Percentiles rank a stretch among this genome's conserved stretches.
phyloP scores from a whole-genome alignment of 2,797 vertebrate species.

The Siniperca obscura region DNA sequence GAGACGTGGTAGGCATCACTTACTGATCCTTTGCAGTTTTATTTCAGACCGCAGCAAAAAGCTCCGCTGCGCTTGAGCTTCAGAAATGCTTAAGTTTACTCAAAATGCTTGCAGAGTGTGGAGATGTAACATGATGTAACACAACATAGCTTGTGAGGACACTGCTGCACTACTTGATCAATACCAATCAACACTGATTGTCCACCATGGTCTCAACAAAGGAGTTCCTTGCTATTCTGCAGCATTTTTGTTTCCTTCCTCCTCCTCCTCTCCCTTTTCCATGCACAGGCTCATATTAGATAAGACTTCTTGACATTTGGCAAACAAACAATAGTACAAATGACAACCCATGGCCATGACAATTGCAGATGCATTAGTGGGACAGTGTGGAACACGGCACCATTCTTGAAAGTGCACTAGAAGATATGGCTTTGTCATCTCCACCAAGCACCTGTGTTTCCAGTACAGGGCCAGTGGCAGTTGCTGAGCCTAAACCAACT shows the following conservation, averaged over 20 bases:
- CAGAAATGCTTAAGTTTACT: too few species aligned
- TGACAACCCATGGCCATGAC: background rate
- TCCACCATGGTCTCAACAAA: background rate
- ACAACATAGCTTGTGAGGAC: too few species aligned
- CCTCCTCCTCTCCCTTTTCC: too few species aligned
- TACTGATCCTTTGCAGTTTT: too few species aligned
- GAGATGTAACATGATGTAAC: too few species aligned
- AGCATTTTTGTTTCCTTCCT: background rate
- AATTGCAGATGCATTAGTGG: background rate
- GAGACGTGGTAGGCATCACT: too few species aligned
- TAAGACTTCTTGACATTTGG: background rate
- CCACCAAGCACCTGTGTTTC: constrained; percentile 4
- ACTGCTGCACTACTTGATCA: too few species aligned
- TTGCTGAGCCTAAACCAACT: constrained; percentile 42
- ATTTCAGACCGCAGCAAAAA: too few species aligned
- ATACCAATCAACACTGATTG: too few species aligned
- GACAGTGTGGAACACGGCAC: background rate
- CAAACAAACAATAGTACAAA: background rate
- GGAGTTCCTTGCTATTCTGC: background rate
- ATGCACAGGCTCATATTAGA: too few species aligned
- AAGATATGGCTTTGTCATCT: background rate
- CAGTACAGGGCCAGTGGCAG: background rate
- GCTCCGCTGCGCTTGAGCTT: too few species aligned
- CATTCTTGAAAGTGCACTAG: background rate
- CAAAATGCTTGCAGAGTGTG: too few species aligned